These are phyloP conservation scores for Ametastegia equiseti DNA, from an alignment of 2,888 invertebrate genomes.

Conservation along the genomic window DNA sequence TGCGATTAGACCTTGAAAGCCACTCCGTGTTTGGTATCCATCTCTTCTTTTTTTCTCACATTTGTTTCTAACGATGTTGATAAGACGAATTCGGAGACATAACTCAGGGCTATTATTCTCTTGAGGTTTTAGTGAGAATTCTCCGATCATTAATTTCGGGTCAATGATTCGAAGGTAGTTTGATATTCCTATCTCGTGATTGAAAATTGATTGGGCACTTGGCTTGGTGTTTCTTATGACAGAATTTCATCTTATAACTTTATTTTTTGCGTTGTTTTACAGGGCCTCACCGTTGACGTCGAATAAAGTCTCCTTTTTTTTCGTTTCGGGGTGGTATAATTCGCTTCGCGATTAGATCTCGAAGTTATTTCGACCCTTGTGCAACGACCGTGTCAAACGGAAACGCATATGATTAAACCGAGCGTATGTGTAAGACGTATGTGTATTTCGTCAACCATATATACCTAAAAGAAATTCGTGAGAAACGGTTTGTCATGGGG, in stretches of 20 bases:
- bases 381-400: constrained; percentile 27
- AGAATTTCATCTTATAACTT: neutral
- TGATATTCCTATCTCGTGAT: no score
- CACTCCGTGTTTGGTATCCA: no score
- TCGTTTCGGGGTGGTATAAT: constrained; percentile 9
- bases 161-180: neutral
- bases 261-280: neutral
- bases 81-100: neutral
- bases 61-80: neutral
- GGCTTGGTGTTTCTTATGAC: neutral
- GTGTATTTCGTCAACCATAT: constrained; percentile 27
- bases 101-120: constrained; percentile 6
- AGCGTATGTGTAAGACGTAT: neutral
- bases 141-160: neutral
- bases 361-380: constrained; percentile 28
- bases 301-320: constrained; percentile 31
- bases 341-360: constrained; percentile 36
- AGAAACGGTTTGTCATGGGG: neutral
- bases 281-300: constrained; percentile 1
- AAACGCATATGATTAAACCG: constrained; percentile 25
- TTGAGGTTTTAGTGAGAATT: neutral
- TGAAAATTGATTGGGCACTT: no score
- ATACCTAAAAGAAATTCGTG: constrained; percentile 27
- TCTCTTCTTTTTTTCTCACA: no score
- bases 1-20: no score